Evolutionary conservation across 2,113 vertebrate genomes (phyloP), one percentile per base, ranked within the genome.

Genomic region (Rhynchopsitta pachyrhyncha): DNA sequence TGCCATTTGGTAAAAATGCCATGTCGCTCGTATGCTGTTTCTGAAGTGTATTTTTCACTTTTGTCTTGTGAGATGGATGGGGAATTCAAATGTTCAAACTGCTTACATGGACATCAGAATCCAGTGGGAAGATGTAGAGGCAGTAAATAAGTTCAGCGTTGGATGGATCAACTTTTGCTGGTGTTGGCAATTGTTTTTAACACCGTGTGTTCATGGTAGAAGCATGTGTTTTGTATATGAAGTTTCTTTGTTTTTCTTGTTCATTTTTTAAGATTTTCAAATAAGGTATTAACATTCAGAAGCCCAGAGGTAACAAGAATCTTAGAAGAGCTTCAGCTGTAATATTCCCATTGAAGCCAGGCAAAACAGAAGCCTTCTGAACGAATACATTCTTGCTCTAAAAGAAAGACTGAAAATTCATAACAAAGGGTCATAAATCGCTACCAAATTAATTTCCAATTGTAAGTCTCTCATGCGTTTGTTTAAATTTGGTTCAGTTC

Each of bases 401-500:
- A 88, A 46, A 88, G 53, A 3, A 27, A 71, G 73, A 74, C n/a
- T 89, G 81, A 69, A 93, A 93, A 77, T 89, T 94, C 70, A 29
- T 4, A 6, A 88, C 44, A 55, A 82, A 93, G 41, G 37, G 57
- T 87, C 66, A 31, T 82, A 91, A 95, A 94, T 91, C 50, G 77
- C 59, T 63, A 70, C 70, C 46, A 92, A 82, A 82, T 71, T 91
- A n/a, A 80, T 92, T 91, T 93, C 70, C 66, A 92, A 73, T 74
- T 87, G 9, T 52, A 64, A 86, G 44, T 74, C 53, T 53, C 4
- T 66, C 0, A 2, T 89, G 57, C 18, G 6, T 68, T 13, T 92
- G 60, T 86, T 88, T 96, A 68, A 94, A 82, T 75, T 68, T 78
- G 53, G 47, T 92, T 82, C 66, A 25, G 7, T 82, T 84, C 62